A percentile compares a stretch with the other conserved stretches of the same genome.
phyloP scores from a whole-genome alignment of 2,888 invertebrate genomes.

The Stramonita haemastoma region DNA sequence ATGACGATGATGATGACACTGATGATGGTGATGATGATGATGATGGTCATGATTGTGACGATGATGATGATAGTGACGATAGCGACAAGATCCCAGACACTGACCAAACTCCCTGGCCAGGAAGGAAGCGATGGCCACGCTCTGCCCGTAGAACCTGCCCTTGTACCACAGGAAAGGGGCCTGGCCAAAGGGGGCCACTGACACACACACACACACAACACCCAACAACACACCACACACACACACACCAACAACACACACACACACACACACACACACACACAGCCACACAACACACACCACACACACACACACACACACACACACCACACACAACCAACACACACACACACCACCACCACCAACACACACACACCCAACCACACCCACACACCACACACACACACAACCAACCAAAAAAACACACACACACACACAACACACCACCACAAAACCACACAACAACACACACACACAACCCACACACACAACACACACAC shows the following conservation, averaged over 20 bases:
- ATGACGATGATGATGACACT: too few species aligned
- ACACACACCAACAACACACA: neutral
- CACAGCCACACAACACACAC: neutral
- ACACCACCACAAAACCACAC: too few species aligned
- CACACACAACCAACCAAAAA: too few species aligned
- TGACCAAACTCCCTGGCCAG: conserved; percentile 33
- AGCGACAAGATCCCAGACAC: neutral
- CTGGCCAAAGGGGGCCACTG: conserved; percentile 10
- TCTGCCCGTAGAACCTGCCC: conserved; percentile 17
- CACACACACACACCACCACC: neutral
- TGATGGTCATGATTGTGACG: too few species aligned
- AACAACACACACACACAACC: too few species aligned
- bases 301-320: neutral
- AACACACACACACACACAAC: too few species aligned
- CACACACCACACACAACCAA: neutral
- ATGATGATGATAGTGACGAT: too few species aligned
- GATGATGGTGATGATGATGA: too few species aligned
- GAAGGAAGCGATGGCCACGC: conserved; percentile 23
- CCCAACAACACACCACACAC: neutral
- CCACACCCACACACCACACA: neutral
- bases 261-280: neutral
- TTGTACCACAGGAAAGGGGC: conserved; percentile 26
- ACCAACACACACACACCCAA: neutral
- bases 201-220: neutral
- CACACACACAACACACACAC: neutral